Percentiles rank a stretch among this genome's conserved stretches.
These are phyloP conservation scores for Mesocricetus auratus DNA, from an alignment of 2,113 vertebrate genomes.

Conservation along the genomic window DNA sequence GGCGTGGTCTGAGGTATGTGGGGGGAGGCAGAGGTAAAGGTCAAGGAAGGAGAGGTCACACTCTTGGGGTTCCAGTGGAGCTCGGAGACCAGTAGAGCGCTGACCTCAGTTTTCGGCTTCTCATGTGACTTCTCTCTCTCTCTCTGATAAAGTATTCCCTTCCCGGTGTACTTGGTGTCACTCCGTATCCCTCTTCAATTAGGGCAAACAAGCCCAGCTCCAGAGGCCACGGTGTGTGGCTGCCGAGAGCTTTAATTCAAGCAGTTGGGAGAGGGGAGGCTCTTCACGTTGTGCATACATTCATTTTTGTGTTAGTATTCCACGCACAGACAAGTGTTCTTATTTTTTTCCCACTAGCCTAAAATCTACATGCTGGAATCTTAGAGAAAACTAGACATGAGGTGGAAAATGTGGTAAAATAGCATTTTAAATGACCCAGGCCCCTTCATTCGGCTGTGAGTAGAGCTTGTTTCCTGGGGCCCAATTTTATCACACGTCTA, in stretches of 20 bases:
- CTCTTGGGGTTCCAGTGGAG: no score
- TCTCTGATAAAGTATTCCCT: no score
- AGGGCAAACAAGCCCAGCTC: background rate
- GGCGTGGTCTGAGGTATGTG: no score
- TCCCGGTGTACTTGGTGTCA: no score
- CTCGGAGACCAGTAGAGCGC: no score
- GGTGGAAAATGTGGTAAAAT: background rate
- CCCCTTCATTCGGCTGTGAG: background rate
- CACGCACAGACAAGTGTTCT: rapidly evolving
- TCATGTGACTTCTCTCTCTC: no score
- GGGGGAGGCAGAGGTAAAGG: no score
- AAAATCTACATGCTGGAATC: background rate
- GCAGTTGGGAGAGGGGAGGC: rapidly evolving
- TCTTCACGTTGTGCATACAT: rapidly evolving
- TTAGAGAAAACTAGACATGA: background rate
- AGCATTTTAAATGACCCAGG: background rate
- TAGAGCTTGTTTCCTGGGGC: background rate
- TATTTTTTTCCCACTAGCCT: no score
- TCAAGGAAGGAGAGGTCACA: no score
- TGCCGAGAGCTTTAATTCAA: rapidly evolving
- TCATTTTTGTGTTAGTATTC: background rate
- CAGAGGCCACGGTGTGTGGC: background rate
- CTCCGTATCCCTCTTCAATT: no score
- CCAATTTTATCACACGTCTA: background rate
- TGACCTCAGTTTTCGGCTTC: no score